A percentile compares a stretch with the other conserved stretches of the same genome.
Conservation (phyloP, 2,888 invertebrate species). For the Apodemia mormo region DNA sequence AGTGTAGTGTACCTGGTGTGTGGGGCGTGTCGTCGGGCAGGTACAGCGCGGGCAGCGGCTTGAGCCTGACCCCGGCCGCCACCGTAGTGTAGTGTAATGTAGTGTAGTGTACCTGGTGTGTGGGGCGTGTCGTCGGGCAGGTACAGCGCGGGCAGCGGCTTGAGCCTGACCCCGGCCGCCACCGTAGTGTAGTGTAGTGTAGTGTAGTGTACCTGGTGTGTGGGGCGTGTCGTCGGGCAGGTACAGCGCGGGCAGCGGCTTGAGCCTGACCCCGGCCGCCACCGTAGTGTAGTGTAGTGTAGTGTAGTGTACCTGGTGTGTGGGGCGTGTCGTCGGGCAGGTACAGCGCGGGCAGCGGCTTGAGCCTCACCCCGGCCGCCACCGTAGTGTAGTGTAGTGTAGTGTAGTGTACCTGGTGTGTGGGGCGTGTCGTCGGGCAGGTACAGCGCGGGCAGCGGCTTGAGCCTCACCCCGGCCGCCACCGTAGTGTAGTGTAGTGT, state of each 20-base stretch:
- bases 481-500: conserved; percentile 37
- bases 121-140: conserved; percentile 42
- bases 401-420: conserved; percentile 42
- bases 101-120: conserved; percentile 39
- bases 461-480: conserved; percentile 83
- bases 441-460: conserved; percentile 85
- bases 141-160: conserved; percentile 85
- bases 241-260: conserved; percentile 85
- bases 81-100: conserved; percentile 37
- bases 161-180: conserved; percentile 74
- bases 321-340: conserved; percentile 42
- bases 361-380: conserved; percentile 74
- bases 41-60: conserved; percentile 85
- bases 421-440: conserved; percentile 42
- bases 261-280: conserved; percentile 83
- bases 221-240: conserved; percentile 42
- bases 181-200: conserved; percentile 58
- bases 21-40: conserved; percentile 42
- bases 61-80: conserved; percentile 83
- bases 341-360: conserved; percentile 85
- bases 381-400: conserved; percentile 58
- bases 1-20: conserved; percentile 42
- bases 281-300: conserved; percentile 37
- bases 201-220: conserved; percentile 42
- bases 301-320: conserved; percentile 39